A percentile compares a stretch with the other conserved stretches of the same genome.
Conservation (phyloP, 1,140 invertebrate species). For the Euglossa dilemma region DNA sequence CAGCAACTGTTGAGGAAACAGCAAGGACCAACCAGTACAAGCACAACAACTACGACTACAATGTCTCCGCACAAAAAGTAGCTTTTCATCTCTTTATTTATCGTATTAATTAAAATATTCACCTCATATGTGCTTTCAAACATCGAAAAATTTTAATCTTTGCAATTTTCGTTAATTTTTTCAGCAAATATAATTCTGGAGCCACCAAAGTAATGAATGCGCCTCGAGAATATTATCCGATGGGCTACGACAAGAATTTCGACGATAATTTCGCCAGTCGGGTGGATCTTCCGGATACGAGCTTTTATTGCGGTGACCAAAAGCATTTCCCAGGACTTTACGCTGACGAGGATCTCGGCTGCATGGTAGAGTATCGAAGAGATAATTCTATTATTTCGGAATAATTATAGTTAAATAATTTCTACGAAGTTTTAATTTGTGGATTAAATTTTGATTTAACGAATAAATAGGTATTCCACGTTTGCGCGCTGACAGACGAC, state of each 20-base stretch:
- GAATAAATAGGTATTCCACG: constrained; percentile 90
- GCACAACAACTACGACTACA: constrained; percentile 73
- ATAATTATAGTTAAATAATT: too few relatives aligned
- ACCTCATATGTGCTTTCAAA: background rate
- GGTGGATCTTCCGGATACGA: constrained; percentile 92
- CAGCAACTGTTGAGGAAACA: constrained; percentile 86
- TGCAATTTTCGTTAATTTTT: constrained; percentile 24
- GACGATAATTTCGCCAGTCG: constrained; percentile 93
- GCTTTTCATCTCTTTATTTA: background rate
- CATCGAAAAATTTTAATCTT: background rate
- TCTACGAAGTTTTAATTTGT: too few relatives aligned
- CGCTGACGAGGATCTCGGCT: constrained; percentile 94
- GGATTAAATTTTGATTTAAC: constrained; percentile 26
- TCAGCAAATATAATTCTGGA: constrained; percentile 72
- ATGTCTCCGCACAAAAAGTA: constrained; percentile 71
- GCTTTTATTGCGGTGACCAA: constrained; percentile 93
- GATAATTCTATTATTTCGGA: too few relatives aligned
- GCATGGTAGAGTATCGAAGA: constrained; percentile 87
- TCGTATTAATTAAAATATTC: background rate
- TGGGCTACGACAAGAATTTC: constrained; percentile 93
- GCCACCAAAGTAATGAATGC: constrained; percentile 93
- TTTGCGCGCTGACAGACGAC: constrained; percentile 93
- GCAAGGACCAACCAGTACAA: constrained; percentile 79
- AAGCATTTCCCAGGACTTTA: constrained; percentile 95
- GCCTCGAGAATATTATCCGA: constrained; percentile 93